Conservation (phyloP, 2,113 vertebrate species). For the Macrotis lagotis region DNA sequence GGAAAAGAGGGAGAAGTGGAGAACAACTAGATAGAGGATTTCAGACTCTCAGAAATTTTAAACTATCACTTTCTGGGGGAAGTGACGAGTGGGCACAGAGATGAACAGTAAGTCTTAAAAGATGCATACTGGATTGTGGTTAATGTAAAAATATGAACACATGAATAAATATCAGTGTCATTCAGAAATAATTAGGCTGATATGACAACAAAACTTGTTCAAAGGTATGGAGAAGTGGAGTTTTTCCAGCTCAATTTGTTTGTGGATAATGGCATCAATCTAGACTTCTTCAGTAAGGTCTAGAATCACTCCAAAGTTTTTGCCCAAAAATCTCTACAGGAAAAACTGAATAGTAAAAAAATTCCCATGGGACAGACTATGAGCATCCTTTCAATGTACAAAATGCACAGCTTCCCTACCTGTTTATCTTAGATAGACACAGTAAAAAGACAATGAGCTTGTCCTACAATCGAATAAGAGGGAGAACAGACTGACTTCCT, state of each 20-base stretch:
- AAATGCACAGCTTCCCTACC: neutral
- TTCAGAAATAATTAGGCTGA: neutral
- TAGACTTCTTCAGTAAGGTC: neutral
- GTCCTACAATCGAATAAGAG: neutral
- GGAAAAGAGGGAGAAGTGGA: neutral
- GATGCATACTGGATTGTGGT: neutral
- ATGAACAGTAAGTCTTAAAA: neutral
- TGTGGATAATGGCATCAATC: neutral
- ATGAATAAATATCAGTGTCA: neutral
- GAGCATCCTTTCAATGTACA: neutral
- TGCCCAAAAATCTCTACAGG: neutral
- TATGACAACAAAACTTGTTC: neutral
- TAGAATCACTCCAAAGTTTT: neutral
- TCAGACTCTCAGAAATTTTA: neutral
- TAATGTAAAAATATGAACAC: neutral
- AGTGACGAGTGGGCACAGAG: neutral
- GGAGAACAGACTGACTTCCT: neutral
- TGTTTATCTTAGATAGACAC: neutral
- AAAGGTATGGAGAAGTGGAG: neutral
- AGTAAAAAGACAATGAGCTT: neutral
- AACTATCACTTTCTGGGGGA: neutral
- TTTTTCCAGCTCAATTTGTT: neutral
- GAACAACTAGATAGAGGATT: neutral
- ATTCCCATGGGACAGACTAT: neutral
- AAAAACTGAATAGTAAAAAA: neutral